These are phyloP conservation scores for Phylloscopus trochiloides DNA, from an alignment of 2,113 vertebrate species.

Conservation along the genomic window DNA sequence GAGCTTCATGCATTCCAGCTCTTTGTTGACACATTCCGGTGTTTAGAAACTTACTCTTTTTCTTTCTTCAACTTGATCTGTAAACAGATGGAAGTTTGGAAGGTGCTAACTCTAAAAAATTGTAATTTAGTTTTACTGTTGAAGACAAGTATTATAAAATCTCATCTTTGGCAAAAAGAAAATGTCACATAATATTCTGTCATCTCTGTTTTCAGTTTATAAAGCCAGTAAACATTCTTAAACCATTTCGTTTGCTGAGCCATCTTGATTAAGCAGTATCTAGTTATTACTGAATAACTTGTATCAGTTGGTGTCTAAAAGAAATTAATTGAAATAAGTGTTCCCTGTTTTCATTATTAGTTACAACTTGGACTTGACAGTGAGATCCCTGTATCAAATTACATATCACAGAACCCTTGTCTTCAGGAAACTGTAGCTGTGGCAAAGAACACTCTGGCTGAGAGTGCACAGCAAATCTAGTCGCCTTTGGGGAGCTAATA, in stretches of 20 bases:
- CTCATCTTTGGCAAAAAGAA: not conserved
- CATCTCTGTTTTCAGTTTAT: not conserved
- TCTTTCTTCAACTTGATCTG: not conserved
- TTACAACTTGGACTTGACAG: not conserved
- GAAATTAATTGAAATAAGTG: not conserved
- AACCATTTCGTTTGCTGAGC: not conserved
- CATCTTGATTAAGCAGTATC: not conserved
- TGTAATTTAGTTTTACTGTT: not conserved
- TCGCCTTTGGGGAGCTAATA: not conserved
- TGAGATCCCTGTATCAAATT: not conserved
- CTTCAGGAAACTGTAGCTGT: not conserved
- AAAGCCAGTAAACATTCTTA: not conserved
- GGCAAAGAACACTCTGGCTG: not conserved
- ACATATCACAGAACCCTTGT: not conserved
- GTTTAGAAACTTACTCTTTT: not conserved
- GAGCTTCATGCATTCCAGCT: not conserved
- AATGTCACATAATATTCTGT: not conserved
- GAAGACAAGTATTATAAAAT: not conserved
- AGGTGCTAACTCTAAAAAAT: not conserved
- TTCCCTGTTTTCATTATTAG: not conserved
- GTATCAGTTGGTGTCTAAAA: not conserved
- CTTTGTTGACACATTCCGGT: accelerated
- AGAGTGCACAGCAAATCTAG: not conserved
- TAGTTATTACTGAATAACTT: not conserved
- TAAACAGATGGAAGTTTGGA: not conserved